A percentile compares a stretch with the other conserved stretches of the same genome.
These are phyloP conservation scores for Hydrozoanthus gracilis DNA, from an alignment of 92 coral and sea anemone genomes.

Conservation along the genomic window DNA sequence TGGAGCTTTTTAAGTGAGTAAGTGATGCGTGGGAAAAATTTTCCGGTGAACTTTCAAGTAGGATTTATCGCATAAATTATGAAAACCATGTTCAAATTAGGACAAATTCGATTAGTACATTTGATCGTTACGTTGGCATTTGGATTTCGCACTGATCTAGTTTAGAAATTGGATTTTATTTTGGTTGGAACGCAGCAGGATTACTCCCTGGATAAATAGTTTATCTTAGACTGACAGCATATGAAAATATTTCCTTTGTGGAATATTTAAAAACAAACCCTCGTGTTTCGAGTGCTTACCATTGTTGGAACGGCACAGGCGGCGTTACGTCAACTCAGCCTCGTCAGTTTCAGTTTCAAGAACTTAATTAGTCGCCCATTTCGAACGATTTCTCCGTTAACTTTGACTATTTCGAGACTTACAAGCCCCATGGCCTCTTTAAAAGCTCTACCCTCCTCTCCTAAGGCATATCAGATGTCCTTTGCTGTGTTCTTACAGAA, in stretches of 20 bases:
- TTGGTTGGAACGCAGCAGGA: neutral
- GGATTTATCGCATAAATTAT: no score
- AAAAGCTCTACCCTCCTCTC: conserved; percentile 26
- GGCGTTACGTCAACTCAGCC: neutral
- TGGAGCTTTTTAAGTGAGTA: no score
- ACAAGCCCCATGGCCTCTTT: neutral
- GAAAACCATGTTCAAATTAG: no score
- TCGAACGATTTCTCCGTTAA: no score
- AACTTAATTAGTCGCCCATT: neutral
- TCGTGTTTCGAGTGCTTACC: neutral
- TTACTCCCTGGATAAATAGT: neutral
- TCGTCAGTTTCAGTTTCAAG: neutral
- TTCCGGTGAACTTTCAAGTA: no score
- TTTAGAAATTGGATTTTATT: neutral
- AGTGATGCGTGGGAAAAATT: no score
- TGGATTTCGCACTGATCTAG: no score
- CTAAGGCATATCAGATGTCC: conserved; percentile 47
- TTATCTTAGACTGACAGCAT: neutral
- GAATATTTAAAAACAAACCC: neutral
- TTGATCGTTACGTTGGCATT: no score
- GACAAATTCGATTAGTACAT: no score
- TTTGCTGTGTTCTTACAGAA: conserved; percentile 51
- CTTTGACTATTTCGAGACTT: neutral
- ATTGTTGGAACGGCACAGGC: neutral
- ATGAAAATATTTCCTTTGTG: conserved; percentile 7